Evolutionary conservation across 2,888 invertebrate species (phyloP), one percentile per base, ranked within the genome.

Genomic region (Apeira syringaria): DNA sequence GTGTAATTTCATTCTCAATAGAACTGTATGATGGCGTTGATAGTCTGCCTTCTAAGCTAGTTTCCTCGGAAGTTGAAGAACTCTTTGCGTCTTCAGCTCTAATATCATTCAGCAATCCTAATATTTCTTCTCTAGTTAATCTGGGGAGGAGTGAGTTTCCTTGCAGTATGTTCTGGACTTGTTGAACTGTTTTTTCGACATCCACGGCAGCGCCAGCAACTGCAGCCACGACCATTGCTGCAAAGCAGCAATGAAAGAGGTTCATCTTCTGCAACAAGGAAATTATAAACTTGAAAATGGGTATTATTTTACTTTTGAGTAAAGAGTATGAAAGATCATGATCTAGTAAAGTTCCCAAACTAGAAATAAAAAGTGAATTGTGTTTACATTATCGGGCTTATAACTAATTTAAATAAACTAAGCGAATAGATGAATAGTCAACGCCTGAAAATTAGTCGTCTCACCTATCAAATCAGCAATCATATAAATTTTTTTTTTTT

Each of bases 51-150:
- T 65, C 63, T 39, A 53, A 64, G 1, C 58, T 61, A 7, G 56
- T 53, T 52, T 74, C 71, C 37, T 51, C 71, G 0, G 77, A 72
- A n/a, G 60, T 44, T 2, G 75, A 68, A 36, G 61, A 35, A n/a
- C 50, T 72, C 45, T 75, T 85, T 3, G 82, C 74, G 56, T 92
- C 92, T 63, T 89, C 86, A 42, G 86, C 80, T 45, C 91, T 91
- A 34, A 94, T 93, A 54, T 95, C 94, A 52, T 93, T 91, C 3
- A 94, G 73, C 9, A 94, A 87, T 50, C 92, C 91, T 13, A 94
- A 72, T 47, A 94, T 94, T 66, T 95, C 93, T 5, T 91, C 91
- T 59, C 93, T 81, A 0, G 91, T 90, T 13, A 94, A 73, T 47
- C 93, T 84, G 1, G 94, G 94, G 31, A 94, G 69, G n/a, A 84